Base-by-base conservation (phyloP, 2,113 vertebrate genomes). In the Corapipo altera region DNA sequence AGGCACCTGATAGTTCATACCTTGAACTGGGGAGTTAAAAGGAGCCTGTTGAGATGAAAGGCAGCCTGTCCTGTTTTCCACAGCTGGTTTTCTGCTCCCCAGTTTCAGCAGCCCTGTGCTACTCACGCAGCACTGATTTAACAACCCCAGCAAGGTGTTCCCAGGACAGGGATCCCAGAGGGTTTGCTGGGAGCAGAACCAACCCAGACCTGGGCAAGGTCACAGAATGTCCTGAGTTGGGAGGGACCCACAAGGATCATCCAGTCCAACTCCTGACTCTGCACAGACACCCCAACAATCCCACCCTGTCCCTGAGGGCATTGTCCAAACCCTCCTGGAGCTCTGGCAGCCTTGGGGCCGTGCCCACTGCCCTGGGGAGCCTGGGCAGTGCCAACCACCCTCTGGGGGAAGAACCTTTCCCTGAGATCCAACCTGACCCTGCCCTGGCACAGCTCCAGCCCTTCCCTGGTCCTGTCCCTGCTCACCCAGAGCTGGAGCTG, bases 1-100 rank as follows among this genome's bases (percentile, higher is more conserved):
- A 96, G 87, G 46, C 73, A 92, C 70, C 70, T 71, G 91, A 77
- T 91, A 96, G 70, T 55, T 95, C 41, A 28, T 79, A 52, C 9
- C 11, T 11, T 0, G 8, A 59, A 41, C 51, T 28, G 66, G 28
- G 61, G 37, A 33, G 70, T 46, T 80, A 20, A 91, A 82, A 70
- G 41, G 52, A 85, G 44, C 48, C 39, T 0, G 0, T 61, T 61
- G 39, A 41, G 62, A 27, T 41, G 54, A 72, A 62, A 7, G 66
- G 44, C 80, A 96, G 49, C 71, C 89, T 8, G 21, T 44, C 71
- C 67, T 88, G 69, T 59, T 91, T 94, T 85, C 55, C 46, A 14
- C 43, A 14, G 28, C 22, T 23, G 2, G 19, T 65, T 94, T 90
- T 81, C n/a, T 37, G 33, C 55, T 30, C 61, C 49, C 28, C 15